phyloP scores from a whole-genome alignment of 2,888 invertebrate species.

The Drepanosiphum platanoidis region DNA sequence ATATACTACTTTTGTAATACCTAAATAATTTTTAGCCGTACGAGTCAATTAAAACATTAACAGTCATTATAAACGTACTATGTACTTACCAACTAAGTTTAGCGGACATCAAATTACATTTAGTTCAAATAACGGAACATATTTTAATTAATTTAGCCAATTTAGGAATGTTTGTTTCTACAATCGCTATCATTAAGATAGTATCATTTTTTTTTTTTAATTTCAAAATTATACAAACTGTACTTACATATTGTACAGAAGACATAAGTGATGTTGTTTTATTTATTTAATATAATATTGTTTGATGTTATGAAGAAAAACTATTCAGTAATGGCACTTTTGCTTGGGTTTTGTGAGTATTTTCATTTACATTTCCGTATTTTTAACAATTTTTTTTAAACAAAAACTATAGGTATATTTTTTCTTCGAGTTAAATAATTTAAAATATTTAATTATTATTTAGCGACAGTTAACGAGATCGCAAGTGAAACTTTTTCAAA shows the following conservation, averaged over 20 bases:
- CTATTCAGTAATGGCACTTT: too few species aligned
- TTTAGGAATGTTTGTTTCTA: slow-evolving; percentile 46
- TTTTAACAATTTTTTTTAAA: slow-evolving; percentile 8
- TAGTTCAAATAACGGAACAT: slow-evolving; percentile 47
- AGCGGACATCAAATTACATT: slow-evolving; percentile 11
- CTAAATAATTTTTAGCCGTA: not conserved
- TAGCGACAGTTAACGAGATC: too few species aligned
- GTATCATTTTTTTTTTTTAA: too few species aligned
- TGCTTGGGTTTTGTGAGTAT: too few species aligned
- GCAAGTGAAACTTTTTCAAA: too few species aligned
- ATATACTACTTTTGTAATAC: not conserved
- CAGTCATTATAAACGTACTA: not conserved
- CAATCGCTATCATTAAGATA: slow-evolving; percentile 3
- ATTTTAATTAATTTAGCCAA: slow-evolving; percentile 43
- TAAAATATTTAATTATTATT: too few species aligned
- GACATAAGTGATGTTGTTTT: too few species aligned
- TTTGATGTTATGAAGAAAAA: too few species aligned
- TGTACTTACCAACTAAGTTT: not conserved
- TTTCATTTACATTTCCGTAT: not conserved
- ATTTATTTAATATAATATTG: too few species aligned
- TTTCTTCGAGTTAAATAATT: not conserved
- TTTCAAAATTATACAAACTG: too few species aligned
- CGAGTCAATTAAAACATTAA: not conserved
- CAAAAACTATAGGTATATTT: too few species aligned
- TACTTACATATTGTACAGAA: too few species aligned